Base-by-base conservation (phyloP, 1,140 invertebrate species). In the Latrodectus geometricus region DNA sequence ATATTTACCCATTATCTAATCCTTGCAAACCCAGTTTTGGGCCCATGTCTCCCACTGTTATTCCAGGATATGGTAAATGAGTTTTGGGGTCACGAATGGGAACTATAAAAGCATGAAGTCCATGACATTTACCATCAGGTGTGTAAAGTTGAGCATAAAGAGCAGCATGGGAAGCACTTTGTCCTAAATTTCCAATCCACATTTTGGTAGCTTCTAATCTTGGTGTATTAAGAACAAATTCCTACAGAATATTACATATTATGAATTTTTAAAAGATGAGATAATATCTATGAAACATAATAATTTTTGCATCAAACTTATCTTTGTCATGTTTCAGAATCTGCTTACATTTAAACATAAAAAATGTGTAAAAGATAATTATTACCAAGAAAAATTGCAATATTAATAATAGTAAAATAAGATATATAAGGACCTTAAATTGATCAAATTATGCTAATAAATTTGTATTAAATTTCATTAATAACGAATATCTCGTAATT, bases 121-220 rank as follows among this genome's bases (percentile, higher is more conserved):
- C 97, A 90, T 97, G 96, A 90, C 94, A 95, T n/a, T 92, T 90
- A 0, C 94, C 94, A 91, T 98, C 96, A 0, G 93, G 92, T 7
- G 95, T 96, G 89, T 95, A 94, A 54, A 99, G 92, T 91, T 98
- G 96, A 5, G 97, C 97, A 92, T 96, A 98, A 8, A 97, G 93
- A 75, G 97, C 90, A 1, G 95, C 95, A 90, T 98, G 95, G 0
- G 96, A 98, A 80, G 96, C 95, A 49, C 94, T 95, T 93, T 98
- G 95, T 85, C 95, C 95, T 92, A 98, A 92, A 92, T 96, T 96
- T 89, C 96, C 97, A 89, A 95, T 93, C 97, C 97, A 99, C 91
- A 96, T 97, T 93, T 99, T 99, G 69, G 96, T 96, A 48, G 97
- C 96, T 91, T 98, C 95, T 92, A 98, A 96, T 91, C 97, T 95